Evolutionary conservation across 2,888 invertebrate genomes (phyloP), one percentile per base, ranked within the genome.

Genomic region (Ichneumon xanthorius): DNA sequence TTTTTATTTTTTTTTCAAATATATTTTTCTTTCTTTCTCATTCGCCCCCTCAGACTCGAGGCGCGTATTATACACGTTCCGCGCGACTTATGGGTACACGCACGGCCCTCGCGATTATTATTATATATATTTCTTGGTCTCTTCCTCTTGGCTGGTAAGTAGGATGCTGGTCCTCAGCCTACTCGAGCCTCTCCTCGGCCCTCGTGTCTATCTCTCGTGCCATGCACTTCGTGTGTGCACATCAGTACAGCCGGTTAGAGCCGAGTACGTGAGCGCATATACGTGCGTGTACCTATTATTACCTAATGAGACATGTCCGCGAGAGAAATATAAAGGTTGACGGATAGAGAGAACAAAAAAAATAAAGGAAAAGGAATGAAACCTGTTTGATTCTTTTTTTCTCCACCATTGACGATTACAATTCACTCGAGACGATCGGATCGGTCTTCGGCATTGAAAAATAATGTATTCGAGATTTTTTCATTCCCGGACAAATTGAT

Each of bases 261-360:
- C 45, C 16, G 61, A 26, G 48, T 85, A 65, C 75, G 63, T 85
- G 76, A 68, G 53, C 68, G 77, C 30, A 30, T 55, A 75, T 78
- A 71, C 76, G 82, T 70, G 84, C 71, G 58, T 79, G 70, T 61
- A 67, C 65, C 73, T 68, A 86, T 83, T 86, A 82, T 86, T 87
- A 79, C 82, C 87, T 88, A 89, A 90, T 89, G 90, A 89, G 89
- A 89, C 86, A 84, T 88, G 81, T 77, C 61, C 86, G 67, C 67
- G 84, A 67, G 72, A 70, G 65, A 84, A 83, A 87, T 82, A 63
- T 45, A 72, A 63, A 63, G 61, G 40, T 63, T 68, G 73, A 76
- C 45, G 65, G 68, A 63, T 40, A 14, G 55, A 40, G 16, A 53
- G 11, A 71, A 55, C 45, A 55, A 58, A 55, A 58, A 33, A 30